Conservation (phyloP, 1,140 invertebrate species). For the Drosophila mauritiana region DNA sequence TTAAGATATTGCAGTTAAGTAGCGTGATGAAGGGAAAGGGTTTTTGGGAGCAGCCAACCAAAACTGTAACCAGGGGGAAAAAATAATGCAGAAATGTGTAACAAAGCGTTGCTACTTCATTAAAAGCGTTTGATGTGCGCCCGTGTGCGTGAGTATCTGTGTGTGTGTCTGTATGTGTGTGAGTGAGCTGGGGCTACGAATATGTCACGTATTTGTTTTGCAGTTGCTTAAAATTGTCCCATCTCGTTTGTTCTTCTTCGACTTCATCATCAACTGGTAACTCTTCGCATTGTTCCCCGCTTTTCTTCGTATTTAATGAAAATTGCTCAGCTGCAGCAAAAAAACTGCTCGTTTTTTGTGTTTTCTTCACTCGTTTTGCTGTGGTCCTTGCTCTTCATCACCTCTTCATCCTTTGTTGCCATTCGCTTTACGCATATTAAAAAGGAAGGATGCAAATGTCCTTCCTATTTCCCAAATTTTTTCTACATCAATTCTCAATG, state of each 20-base stretch:
- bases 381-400: background rate
- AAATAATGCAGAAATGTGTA: constrained; percentile 18
- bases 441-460: constrained; percentile 45
- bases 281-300: constrained; percentile 1
- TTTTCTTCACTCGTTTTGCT: background rate
- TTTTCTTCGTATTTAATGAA: constrained; percentile 42
- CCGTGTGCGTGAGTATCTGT: constrained; percentile 1
- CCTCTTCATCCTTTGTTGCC: constrained; percentile 6
- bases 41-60: too few species aligned
- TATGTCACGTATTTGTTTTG: constrained; percentile 58
- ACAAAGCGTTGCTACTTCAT: constrained; percentile 54
- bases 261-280: background rate
- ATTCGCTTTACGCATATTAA: constrained; percentile 47
- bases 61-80: constrained; percentile 1
- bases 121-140: constrained; percentile 48
- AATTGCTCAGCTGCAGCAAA: constrained; percentile 55
- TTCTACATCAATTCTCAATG: constrained; percentile 50
- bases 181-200: constrained; percentile 16
- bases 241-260: background rate
- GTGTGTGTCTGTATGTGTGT: background rate
- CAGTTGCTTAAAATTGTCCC: constrained; percentile 27
- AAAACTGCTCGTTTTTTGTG: constrained; percentile 23
- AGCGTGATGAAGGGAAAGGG: background rate
- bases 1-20: too few species aligned
- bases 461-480: constrained; percentile 6